A percentile compares a stretch with the other conserved stretches of the same genome.
These are phyloP conservation scores for Lepisosteus osseus DNA, from an alignment of 2,113 vertebrate genomes.

Conservation along the genomic window DNA sequence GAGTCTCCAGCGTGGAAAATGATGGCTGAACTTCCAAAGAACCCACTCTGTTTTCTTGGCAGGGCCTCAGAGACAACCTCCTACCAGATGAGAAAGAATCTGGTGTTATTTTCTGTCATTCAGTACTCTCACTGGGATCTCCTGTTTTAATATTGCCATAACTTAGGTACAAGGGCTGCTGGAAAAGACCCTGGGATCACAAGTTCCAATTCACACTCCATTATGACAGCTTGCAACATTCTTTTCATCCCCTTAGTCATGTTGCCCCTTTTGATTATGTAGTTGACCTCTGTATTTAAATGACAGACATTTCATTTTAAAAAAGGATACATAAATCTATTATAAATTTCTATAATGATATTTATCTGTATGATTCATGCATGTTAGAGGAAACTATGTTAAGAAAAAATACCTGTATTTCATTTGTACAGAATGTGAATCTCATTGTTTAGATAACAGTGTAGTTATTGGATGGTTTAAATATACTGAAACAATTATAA, in stretches of 20 bases:
- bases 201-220: slow-evolving; percentile 11
- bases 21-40: slow-evolving; percentile 25
- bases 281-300: too few relatives aligned
- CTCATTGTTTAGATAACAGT: too few relatives aligned
- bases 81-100: slow-evolving; percentile 22
- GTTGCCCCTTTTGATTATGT: neutral
- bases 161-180: neutral
- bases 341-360: too few relatives aligned
- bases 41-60: slow-evolving; percentile 26
- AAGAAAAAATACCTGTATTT: too few relatives aligned
- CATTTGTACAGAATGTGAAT: too few relatives aligned
- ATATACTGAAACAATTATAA: too few relatives aligned
- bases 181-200: neutral
- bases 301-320: too few relatives aligned
- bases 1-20: slow-evolving; percentile 8
- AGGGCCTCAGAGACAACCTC: slow-evolving; percentile 15
- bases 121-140: slow-evolving; percentile 21
- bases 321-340: too few relatives aligned
- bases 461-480: too few relatives aligned
- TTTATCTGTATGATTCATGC: too few relatives aligned
- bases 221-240: slow-evolving; percentile 13
- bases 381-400: too few relatives aligned
- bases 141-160: neutral
- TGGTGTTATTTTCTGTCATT: slow-evolving; percentile 20
- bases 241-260: neutral